Conservation (phyloP, 2,113 vertebrate genomes). For the Blennius ocellaris region DNA sequence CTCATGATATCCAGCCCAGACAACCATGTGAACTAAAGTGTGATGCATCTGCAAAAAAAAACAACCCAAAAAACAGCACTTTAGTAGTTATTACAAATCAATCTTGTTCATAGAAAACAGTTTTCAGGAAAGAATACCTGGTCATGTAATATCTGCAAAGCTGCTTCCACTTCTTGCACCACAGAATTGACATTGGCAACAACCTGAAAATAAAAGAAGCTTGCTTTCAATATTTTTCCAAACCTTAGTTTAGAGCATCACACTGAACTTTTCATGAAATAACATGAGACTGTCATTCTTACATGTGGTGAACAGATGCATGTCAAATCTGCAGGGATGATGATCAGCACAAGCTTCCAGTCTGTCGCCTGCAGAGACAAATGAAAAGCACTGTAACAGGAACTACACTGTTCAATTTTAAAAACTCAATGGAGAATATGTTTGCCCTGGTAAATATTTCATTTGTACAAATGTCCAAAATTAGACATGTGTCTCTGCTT, state of each 20-base stretch:
- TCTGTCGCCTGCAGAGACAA: conserved; percentile 52
- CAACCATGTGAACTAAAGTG: conserved; percentile 74
- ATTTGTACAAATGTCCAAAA: no score
- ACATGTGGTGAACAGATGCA: conserved; percentile 76
- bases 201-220: conserved; percentile 53
- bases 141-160: conserved; percentile 68
- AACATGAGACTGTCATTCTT: conserved; percentile 6
- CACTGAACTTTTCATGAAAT: not conserved
- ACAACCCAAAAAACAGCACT: no score
- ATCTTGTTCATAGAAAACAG: not conserved
- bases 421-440: no score
- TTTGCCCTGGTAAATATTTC: no score
- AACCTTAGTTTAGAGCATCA: no score
- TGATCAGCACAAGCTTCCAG: conserved; percentile 81
- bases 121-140: conserved; percentile 53
- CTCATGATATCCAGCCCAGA: conserved; percentile 64
- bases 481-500: no score
- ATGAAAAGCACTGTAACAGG: not conserved
- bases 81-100: no score
- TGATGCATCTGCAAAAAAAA: conserved; percentile 66
- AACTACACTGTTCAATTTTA: no score
- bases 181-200: conserved; percentile 46
- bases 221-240: not conserved
- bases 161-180: conserved; percentile 67
- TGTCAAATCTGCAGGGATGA: conserved; percentile 65